phyloP scores from a whole-genome alignment of 2,888 invertebrate species.

The Euclidia mi region DNA sequence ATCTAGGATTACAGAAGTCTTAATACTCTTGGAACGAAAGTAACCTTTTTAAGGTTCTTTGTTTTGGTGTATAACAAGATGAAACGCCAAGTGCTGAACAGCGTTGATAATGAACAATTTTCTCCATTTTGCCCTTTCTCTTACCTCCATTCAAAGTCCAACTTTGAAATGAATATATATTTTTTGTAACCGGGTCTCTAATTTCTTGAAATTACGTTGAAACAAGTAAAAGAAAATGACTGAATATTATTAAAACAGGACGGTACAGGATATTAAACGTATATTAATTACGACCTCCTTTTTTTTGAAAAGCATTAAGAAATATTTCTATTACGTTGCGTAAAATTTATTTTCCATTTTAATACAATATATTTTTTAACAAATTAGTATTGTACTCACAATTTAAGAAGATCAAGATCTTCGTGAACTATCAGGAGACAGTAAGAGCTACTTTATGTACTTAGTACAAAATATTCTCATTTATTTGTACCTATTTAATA shows the following conservation, averaged over 20 bases:
- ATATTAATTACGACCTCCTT: slow-evolving; percentile 33
- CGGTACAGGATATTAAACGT: slow-evolving; percentile 24
- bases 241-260: slow-evolving; percentile 35
- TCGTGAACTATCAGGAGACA: too few relatives aligned
- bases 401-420: too few relatives aligned
- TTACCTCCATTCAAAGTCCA: slow-evolving; percentile 15
- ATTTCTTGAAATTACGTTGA: slow-evolving; percentile 10
- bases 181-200: slow-evolving; percentile 35
- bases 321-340: too few relatives aligned
- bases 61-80: not conserved
- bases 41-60: not conserved
- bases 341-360: too few relatives aligned
- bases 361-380: too few relatives aligned
- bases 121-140: slow-evolving; percentile 20
- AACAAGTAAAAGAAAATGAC: slow-evolving; percentile 26
- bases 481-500: too few relatives aligned
- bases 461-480: too few relatives aligned
- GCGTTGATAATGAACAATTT: slow-evolving; percentile 32
- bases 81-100: slow-evolving; percentile 23
- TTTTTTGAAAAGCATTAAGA: too few relatives aligned
- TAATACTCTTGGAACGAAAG: not conserved
- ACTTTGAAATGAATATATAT: slow-evolving; percentile 21
- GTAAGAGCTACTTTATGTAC: too few relatives aligned
- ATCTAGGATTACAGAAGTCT: too few relatives aligned
- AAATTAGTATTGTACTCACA: too few relatives aligned